Evolutionary conservation across 2,888 invertebrate genomes (phyloP).

Genomic region (Cerceris ruficornis): DNA sequence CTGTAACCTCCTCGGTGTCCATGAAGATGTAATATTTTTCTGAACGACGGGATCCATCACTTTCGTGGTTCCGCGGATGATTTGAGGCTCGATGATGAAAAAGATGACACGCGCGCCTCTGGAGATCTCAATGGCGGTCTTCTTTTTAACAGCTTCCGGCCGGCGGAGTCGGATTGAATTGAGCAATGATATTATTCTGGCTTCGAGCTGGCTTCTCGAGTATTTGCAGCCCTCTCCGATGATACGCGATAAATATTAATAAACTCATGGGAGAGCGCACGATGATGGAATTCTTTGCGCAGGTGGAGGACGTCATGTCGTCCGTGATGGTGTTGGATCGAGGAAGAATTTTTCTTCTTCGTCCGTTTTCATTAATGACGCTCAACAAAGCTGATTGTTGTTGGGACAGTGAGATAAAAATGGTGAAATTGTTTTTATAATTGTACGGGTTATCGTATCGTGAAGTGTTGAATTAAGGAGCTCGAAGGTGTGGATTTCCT

Average conservation of each 20-base stretch:
- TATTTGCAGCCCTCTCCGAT: constrained; percentile 37
- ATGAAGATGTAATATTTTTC: constrained; percentile 66
- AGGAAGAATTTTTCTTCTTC: no score
- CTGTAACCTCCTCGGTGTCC: constrained; percentile 46
- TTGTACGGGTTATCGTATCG: neutral
- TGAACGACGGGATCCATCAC: constrained; percentile 47
- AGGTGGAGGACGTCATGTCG: no score
- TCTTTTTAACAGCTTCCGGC: constrained; percentile 23
- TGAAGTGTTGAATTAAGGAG: neutral
- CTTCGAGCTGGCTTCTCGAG: constrained; percentile 4
- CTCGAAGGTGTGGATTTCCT: neutral
- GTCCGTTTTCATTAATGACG: no score
- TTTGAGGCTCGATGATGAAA: constrained; percentile 28
- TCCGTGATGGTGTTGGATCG: no score
- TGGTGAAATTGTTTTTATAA: neutral
- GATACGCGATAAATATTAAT: constrained; percentile 54
- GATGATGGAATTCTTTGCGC: no score
- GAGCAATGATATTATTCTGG: constrained; percentile 54
- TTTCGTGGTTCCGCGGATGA: constrained; percentile 31
- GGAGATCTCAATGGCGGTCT: constrained; percentile 8
- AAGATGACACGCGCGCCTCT: constrained; percentile 36
- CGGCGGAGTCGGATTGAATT: constrained; percentile 34
- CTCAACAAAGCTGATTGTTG: no score
- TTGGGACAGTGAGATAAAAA: neutral
- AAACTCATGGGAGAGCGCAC: neutral